phyloP scores from a whole-genome alignment of 2,888 invertebrate species.

The Tuberolachnus salignus region DNA sequence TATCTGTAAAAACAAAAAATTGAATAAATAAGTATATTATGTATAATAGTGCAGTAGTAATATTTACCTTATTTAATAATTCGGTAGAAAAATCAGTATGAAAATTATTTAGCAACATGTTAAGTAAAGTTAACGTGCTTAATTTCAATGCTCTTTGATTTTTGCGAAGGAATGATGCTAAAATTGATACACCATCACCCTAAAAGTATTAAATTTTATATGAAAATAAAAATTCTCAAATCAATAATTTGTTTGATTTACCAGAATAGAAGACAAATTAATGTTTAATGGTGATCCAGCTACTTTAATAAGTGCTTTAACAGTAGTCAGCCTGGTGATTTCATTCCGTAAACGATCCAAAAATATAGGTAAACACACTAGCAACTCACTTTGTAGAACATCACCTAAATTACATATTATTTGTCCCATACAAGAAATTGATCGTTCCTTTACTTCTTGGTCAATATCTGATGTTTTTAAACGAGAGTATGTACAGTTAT shows the following conservation, averaged over 20 bases:
- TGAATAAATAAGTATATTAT: background rate
- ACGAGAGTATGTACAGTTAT: constrained; percentile 82
- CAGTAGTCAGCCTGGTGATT: constrained; percentile 94
- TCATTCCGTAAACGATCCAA: constrained; percentile 94
- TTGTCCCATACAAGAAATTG: constrained; percentile 96
- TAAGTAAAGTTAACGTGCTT: constrained; percentile 85
- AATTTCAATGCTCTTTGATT: constrained; percentile 94
- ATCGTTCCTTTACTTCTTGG: constrained; percentile 98
- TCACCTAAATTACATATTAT: constrained; percentile 92
- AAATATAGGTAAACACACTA: constrained; percentile 89
- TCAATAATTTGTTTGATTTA: constrained; percentile 62
- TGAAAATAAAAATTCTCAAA: constrained; percentile 8
- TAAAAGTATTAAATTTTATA: constrained; percentile 62
- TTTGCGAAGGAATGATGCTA: constrained; percentile 93
- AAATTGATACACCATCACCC: constrained; percentile 86
- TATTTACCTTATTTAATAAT: constrained; percentile 72
- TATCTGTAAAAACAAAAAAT: constrained; percentile 65
- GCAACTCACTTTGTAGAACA: constrained; percentile 77
- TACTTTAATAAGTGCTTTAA: constrained; percentile 93
- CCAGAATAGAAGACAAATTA: constrained; percentile 80
- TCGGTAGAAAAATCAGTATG: constrained; percentile 73
- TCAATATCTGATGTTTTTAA: constrained; percentile 95
- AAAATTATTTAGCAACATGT: constrained; percentile 89
- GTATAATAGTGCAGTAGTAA: constrained; percentile 58
- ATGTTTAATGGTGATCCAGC: constrained; percentile 88